phyloP scores from a whole-genome alignment of 2,888 invertebrate species.

The Archaeoteleia sp. region DNA sequence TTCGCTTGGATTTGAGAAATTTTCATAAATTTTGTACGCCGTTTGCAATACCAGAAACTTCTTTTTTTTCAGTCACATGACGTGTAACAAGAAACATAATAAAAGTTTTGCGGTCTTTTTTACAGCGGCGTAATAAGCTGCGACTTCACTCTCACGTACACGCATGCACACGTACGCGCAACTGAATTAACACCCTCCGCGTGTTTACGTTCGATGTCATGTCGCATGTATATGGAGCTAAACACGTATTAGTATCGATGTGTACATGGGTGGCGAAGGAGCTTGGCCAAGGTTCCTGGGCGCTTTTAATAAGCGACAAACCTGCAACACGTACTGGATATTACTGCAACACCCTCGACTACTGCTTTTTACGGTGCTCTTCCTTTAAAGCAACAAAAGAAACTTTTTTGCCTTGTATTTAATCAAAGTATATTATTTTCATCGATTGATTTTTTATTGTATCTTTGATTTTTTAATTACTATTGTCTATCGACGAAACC shows the following conservation, averaged over 20 bases:
- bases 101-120: slow-evolving; percentile 45
- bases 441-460: too few relatives aligned
- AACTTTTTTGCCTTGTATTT: background rate
- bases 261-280: slow-evolving; percentile 45
- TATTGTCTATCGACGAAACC: too few relatives aligned
- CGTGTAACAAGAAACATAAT: slow-evolving; percentile 47
- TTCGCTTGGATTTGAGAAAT: too few relatives aligned
- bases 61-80: slow-evolving; percentile 19
- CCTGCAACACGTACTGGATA: slow-evolving; percentile 69
- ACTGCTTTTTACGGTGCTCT: slow-evolving; percentile 39
- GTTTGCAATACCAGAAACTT: slow-evolving; percentile 18
- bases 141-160: slow-evolving; percentile 56
- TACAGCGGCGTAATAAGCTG: slow-evolving; percentile 63
- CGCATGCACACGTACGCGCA: slow-evolving; percentile 50
- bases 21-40: slow-evolving; percentile 25
- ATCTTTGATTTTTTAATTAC: too few relatives aligned
- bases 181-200: slow-evolving; percentile 50
- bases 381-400: slow-evolving; percentile 28
- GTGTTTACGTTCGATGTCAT: slow-evolving; percentile 46
- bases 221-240: slow-evolving; percentile 41
- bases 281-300: slow-evolving; percentile 60
- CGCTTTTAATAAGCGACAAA: slow-evolving; percentile 73
- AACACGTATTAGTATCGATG: slow-evolving; percentile 48
- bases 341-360: slow-evolving; percentile 64
- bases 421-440: too few relatives aligned